Evolutionary conservation across 2,888 invertebrate species (phyloP).

Genomic region (Lochmaea capreae): DNA sequence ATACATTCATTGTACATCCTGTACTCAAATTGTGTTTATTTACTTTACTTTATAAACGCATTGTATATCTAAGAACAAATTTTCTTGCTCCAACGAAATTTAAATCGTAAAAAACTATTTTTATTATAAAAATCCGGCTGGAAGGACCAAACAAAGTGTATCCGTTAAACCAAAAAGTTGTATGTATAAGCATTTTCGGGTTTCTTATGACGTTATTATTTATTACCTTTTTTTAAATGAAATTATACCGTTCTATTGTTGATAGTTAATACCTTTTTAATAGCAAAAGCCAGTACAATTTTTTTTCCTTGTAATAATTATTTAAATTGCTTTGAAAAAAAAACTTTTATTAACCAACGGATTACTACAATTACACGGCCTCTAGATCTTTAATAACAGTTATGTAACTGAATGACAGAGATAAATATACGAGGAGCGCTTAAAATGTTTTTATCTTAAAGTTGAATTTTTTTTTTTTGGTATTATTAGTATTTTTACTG

Average conservation of each 20-base stretch:
- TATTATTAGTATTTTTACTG: too few species aligned
- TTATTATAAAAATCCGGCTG: background rate
- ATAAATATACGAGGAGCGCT: background rate
- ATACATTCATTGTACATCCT: too few species aligned
- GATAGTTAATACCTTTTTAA: conserved; percentile 21
- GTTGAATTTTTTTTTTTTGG: too few species aligned
- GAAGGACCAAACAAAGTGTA: background rate
- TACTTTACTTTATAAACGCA: background rate
- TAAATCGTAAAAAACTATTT: background rate
- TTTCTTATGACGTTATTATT: background rate
- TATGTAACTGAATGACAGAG: conserved; percentile 26
- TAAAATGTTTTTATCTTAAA: background rate
- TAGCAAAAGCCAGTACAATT: conserved; percentile 11
- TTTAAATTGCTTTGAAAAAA: conserved; percentile 24
- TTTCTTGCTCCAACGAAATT: too few species aligned
- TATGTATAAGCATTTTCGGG: background rate
- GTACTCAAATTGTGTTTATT: too few species aligned
- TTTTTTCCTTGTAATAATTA: background rate
- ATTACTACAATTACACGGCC: conserved; percentile 35
- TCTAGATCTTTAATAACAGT: conserved; percentile 37
- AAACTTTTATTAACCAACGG: conserved; percentile 33
- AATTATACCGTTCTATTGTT: background rate
- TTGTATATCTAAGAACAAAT: background rate
- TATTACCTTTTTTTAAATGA: background rate
- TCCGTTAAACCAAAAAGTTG: background rate